Conservation (phyloP, 2,797 vertebrate genomes). For the Poeciliopsis infans region DNA sequence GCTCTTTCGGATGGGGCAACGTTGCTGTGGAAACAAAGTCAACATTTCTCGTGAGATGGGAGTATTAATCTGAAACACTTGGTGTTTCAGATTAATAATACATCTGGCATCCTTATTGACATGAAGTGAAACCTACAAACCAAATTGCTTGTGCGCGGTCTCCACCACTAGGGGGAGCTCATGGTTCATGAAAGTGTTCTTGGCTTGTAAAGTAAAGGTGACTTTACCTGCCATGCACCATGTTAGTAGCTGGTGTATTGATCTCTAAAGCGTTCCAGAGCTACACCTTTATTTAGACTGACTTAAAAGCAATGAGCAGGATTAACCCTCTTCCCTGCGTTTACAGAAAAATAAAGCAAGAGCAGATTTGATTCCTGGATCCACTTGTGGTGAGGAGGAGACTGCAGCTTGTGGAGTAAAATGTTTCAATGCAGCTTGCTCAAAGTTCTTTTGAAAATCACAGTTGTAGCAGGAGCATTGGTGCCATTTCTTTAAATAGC, state of each 20-base stretch:
- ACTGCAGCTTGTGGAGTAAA: conserved; percentile 24
- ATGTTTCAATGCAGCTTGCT: conserved; percentile 15
- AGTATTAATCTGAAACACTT: conserved; percentile 36
- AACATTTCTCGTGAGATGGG: conserved; percentile 15
- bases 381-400: conserved; percentile 24
- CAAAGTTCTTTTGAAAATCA: background rate
- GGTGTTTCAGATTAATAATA: background rate
- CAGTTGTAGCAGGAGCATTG: background rate
- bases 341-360: conserved; percentile 42
- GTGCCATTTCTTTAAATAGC: background rate
- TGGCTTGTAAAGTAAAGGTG: conserved; percentile 42
- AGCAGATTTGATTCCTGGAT: conserved; percentile 30
- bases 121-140: background rate
- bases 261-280: conserved; percentile 61
- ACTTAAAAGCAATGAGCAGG: conserved; percentile 42
- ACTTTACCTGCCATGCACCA: conserved; percentile 70
- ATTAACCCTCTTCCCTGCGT: conserved; percentile 57
- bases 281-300: conserved; percentile 26
- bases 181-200: conserved; percentile 49
- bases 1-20: background rate
- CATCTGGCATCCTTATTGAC: conserved; percentile 21
- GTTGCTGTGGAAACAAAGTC: conserved; percentile 43
- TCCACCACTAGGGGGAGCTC: conserved; percentile 64
- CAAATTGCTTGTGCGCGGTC: accelerated
- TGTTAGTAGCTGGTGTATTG: conserved; percentile 64